A percentile compares a stretch with the other conserved stretches of the same genome.
These are phyloP conservation scores for Leiothrix lutea DNA, from an alignment of 2,113 vertebrate species.

Conservation along the genomic window DNA sequence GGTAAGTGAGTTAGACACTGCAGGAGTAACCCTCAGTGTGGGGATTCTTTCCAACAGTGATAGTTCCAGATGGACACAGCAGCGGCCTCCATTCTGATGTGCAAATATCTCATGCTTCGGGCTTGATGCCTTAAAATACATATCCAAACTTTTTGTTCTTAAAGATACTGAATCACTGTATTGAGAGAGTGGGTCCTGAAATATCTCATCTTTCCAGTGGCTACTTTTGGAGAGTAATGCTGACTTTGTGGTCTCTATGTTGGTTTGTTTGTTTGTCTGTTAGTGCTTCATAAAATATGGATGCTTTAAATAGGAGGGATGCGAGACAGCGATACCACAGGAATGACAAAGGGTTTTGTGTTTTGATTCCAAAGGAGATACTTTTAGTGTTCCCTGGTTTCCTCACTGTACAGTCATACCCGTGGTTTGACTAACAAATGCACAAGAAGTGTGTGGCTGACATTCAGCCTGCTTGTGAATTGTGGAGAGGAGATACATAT, in stretches of 20 bases:
- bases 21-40: not conserved
- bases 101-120: not conserved
- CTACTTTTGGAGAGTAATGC: not conserved
- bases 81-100: not conserved
- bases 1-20: not conserved
- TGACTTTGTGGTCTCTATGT: not conserved
- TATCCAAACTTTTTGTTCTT: not conserved
- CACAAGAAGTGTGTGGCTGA: not conserved
- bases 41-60: not conserved
- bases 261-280: not conserved
- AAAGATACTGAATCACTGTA: not conserved
- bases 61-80: not conserved
- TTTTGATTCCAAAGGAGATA: not conserved
- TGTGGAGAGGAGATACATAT: not conserved
- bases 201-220: not conserved
- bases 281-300: constrained; percentile 33
- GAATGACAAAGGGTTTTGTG: not conserved
- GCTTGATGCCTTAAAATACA: not conserved
- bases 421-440: not conserved
- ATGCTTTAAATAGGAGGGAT: not conserved
- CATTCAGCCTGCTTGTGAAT: not conserved
- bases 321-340: not conserved
- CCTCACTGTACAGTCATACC: not conserved
- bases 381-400: not conserved
- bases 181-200: not conserved